Evolutionary conservation across 2,888 invertebrate genomes (phyloP).

Genomic region (Nomada ruficornis): DNA sequence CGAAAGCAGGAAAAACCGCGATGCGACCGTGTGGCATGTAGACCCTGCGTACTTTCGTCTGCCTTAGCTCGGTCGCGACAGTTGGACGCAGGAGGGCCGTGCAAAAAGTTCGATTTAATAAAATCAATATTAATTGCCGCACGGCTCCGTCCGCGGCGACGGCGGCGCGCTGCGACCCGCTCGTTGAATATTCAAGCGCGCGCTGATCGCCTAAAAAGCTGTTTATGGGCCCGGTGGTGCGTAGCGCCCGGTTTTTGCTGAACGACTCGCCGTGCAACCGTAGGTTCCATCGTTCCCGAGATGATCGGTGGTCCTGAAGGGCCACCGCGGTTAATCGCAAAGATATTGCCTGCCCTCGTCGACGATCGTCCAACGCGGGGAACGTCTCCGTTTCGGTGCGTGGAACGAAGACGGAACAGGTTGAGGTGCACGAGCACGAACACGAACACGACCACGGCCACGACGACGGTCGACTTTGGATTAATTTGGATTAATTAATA

Average conservation of each 20-base stretch:
- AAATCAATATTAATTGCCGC: constrained; percentile 83
- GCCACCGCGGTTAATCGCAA: constrained; percentile 67
- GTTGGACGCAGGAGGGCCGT: constrained; percentile 38
- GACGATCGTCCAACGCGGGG: not conserved
- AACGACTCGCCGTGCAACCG: constrained; percentile 22
- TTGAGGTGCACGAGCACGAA: not conserved
- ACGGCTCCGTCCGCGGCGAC: constrained; percentile 62
- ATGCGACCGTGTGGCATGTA: constrained; percentile 41
- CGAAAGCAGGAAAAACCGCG: constrained; percentile 49
- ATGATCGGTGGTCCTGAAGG: constrained; percentile 72
- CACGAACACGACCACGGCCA: too few species aligned
- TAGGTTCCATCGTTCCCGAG: constrained; percentile 53
- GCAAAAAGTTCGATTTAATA: constrained; percentile 80
- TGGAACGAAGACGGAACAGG: not conserved
- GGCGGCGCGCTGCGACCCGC: constrained; percentile 53
- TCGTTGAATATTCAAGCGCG: constrained; percentile 82
- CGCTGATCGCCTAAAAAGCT: constrained; percentile 77
- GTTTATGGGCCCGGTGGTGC: constrained; percentile 79
- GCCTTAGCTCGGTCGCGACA: constrained; percentile 41
- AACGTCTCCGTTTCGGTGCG: not conserved
- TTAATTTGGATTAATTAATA: constrained; percentile 77
- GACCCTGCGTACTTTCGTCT: constrained; percentile 32
- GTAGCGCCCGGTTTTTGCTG: constrained; percentile 78
- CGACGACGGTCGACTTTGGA: constrained; percentile 57
- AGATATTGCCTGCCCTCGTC: constrained; percentile 61